These are phyloP conservation scores for Scomber japonicus DNA, from an alignment of 2,113 vertebrate genomes.

Conservation along the genomic window DNA sequence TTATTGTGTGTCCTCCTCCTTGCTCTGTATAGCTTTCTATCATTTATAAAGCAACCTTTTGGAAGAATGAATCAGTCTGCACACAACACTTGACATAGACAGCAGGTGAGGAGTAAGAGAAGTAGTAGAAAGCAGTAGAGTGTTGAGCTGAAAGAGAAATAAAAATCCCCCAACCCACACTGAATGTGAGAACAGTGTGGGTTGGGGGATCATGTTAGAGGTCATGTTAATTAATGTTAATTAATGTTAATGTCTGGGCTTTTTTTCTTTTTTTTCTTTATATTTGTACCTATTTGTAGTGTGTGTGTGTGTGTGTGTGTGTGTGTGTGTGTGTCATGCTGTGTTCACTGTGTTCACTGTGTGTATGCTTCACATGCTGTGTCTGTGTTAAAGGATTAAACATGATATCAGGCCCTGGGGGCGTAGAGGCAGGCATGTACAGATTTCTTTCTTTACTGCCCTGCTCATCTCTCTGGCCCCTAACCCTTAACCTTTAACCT, in stretches of 20 bases:
- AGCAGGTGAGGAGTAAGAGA: no score
- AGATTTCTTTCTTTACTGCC: conserved; percentile 53
- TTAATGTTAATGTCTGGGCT: not conserved
- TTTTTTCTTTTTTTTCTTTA: not conserved
- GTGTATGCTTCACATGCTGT: conserved; percentile 1
- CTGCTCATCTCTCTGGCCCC: conserved; percentile 61
- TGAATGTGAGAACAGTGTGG: not conserved
- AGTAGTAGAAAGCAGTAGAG: not conserved
- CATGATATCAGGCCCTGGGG: conserved; percentile 46
- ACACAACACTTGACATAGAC: not conserved
- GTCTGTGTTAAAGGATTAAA: conserved; percentile 52
- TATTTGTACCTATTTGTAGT: not conserved
- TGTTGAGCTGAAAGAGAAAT: not conserved
- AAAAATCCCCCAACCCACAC: not conserved
- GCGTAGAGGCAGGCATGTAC: conserved; percentile 46
- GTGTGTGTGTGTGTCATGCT: not conserved
- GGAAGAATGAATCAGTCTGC: no score
- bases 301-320: conserved; percentile 3
- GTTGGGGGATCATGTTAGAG: not conserved
- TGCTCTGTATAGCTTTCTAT: no score
- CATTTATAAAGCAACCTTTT: no score
- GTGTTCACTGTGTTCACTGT: not conserved
- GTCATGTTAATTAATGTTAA: not conserved
- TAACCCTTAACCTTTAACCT: conserved; percentile 55
- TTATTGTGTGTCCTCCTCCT: no score